Evolutionary conservation across 2,888 invertebrate species (phyloP), one percentile per base, ranked within the genome.

Genomic region (Rapana venosa): DNA sequence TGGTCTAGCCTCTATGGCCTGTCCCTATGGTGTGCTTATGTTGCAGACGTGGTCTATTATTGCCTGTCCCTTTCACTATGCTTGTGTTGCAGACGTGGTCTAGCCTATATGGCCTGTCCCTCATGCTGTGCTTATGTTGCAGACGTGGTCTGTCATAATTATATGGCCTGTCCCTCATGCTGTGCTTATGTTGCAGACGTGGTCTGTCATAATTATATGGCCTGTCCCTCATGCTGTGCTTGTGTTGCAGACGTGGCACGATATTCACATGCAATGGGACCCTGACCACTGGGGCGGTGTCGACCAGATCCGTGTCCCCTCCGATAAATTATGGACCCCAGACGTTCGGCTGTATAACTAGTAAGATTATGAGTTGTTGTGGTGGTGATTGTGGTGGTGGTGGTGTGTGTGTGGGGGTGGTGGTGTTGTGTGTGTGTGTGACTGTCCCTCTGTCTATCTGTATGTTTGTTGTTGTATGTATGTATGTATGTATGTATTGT

Each of bases 331-430:
- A 56, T 96, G 96, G 96, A 95, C 94, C 15, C 96, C 96, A 17
- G 96, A 96, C 88, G 94, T 96, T 36, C 95, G 95, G 90, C 93
- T 96, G 11, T 94, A 94, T 88, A 96, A 96, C 93, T 95, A 95
- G 95, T 96, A 93, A 93, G 95, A 90, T 22, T 15, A 35, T 5
- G 47, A 17, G 17, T 22, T 36, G 70, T n/a, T 35, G 70, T n/a
- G 2, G 35, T 35, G 61, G 74, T 74, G 35, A 8, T n/a, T 87
- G 61, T 61, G 30, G 15, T 15, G 15, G n/a, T 77, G 15, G 15
- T 15, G 15, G 77, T 77, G 77, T 1, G 8, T 6, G 77, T 15
- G 32, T 77, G 77, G 77, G 0, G 15, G 77, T 15, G n/a, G 15
- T n/a, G 30, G 22, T 15, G 30, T 77, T 74, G 32, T 87, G 35